Base-by-base conservation (phyloP, 2,113 vertebrate species). In the Oryzias javanicus region DNA sequence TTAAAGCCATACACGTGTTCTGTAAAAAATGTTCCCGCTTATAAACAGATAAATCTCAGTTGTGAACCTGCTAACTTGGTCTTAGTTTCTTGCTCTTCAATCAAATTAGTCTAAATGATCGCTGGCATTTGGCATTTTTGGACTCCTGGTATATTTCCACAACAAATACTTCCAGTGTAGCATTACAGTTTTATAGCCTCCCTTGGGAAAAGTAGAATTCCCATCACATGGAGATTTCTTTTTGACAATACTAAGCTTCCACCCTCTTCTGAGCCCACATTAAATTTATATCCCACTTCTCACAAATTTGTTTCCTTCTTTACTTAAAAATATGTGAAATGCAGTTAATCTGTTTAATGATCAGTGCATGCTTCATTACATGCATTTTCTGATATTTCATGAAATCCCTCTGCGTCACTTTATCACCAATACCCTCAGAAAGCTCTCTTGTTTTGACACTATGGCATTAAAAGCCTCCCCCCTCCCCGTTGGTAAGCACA, bases 91-190 rank as follows among this genome's bases (percentile, higher is more conserved):
- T 35, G 35, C 35, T 35, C 8, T 35, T 35, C 8, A 3, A 35
- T 35, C 35, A 55, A 42, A 20, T 42, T 25, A 44, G 8, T 44
- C 51, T 25, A 27, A 17, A n/a, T 15, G 16, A 15, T 41, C 19
- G 10, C 10, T 54, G 19, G 29, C 16, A 13, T 51, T 14, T 70
- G 63, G 47, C 65, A 58, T 81, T 79, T 82, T 82, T 62, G 74
- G 66, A 78, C 69, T 64, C 60, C 49, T 42, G 8, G 40, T 83
- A 62, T 63, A 71, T 55, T 85, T 69, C 45, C 70, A 81, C 68
- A 76, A 75, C 89, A 85, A 89, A 90, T 89, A 88, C 84, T 86
- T 81, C 81, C 78, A 84, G 74, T 83, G 80, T 88, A 83, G 47
- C 12, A 42, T 86, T 86, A 72, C 82, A 69, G 79, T 67, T 78